Percentiles rank a stretch among this genome's conserved stretches.
phyloP scores from a whole-genome alignment of 2,888 invertebrate genomes.

The Andrena bucephala region DNA sequence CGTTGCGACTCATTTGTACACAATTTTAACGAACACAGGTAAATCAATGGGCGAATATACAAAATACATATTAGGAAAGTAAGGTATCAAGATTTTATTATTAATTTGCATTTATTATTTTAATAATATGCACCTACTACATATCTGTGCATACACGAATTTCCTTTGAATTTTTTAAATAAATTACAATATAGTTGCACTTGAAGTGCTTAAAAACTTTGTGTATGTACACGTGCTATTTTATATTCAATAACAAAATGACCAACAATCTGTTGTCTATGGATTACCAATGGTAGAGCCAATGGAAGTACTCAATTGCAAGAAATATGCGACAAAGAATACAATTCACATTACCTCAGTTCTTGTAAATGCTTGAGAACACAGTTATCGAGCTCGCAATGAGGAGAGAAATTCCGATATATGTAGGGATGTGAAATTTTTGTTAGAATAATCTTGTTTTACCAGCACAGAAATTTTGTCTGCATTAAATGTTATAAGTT shows the following conservation, averaged over 20 bases:
- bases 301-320: not conserved
- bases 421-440: conserved; percentile 40
- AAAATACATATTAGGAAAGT: conserved; percentile 4
- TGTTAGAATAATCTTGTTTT: conserved; percentile 23
- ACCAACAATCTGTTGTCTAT: not conserved
- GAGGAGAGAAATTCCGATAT: not conserved
- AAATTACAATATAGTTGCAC: not conserved
- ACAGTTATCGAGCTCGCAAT: conserved; percentile 7
- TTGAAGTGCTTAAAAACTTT: not conserved
- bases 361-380: not conserved
- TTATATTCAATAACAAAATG: not conserved
- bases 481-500: conserved; percentile 20
- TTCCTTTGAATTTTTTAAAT: not conserved
- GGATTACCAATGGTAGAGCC: not conserved
- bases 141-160: not conserved
- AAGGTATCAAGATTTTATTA: conserved; percentile 1
- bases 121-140: not conserved
- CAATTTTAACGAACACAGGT: not conserved
- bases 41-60: not conserved
- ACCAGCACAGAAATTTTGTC: not conserved
- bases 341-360: not conserved
- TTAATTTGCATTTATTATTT: conserved; percentile 11
- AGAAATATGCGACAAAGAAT: not conserved
- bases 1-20: not conserved
- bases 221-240: not conserved